phyloP scores from a whole-genome alignment of 2,888 invertebrate species.

The Patella ulyssiponensis region DNA sequence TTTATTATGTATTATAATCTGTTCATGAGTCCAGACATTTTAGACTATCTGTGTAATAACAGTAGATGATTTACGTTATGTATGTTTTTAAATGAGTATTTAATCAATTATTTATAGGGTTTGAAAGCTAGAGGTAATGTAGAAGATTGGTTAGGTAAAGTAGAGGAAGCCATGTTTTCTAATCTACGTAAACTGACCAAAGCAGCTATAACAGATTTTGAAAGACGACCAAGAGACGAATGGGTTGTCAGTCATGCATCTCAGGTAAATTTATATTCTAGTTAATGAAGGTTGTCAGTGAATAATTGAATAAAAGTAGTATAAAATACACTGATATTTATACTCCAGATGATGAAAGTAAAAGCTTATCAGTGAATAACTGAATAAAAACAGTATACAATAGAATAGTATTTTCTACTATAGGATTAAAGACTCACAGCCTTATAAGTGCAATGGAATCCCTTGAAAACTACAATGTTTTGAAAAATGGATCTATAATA shows the following conservation, averaged over 20 bases:
- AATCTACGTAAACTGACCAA: conserved; percentile 85
- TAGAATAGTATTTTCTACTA: neutral
- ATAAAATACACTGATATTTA: too few relatives aligned
- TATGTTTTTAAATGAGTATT: conserved; percentile 19
- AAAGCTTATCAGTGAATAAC: too few relatives aligned
- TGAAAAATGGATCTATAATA: too few relatives aligned
- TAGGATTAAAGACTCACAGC: too few relatives aligned
- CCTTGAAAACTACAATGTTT: too few relatives aligned
- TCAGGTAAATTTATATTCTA: conserved; percentile 75
- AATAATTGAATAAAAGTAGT: too few relatives aligned
- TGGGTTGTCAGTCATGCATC: conserved; percentile 85
- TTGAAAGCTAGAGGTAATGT: conserved; percentile 82
- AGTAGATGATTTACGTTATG: neutral
- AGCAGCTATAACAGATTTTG: conserved; percentile 80
- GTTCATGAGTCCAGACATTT: too few relatives aligned
- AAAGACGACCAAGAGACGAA: conserved; percentile 77
- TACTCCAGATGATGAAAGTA: too few relatives aligned
- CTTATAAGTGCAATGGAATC: too few relatives aligned
- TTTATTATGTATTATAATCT: too few relatives aligned
- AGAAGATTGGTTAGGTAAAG: conserved; percentile 92
- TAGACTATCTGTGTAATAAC: neutral
- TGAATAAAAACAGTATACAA: neutral
- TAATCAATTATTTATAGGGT: conserved; percentile 49
- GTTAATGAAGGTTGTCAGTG: too few relatives aligned
- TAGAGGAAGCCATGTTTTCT: conserved; percentile 90